Base-by-base conservation (phyloP, 2,113 vertebrate species). In the Hemicordylus capensis region DNA sequence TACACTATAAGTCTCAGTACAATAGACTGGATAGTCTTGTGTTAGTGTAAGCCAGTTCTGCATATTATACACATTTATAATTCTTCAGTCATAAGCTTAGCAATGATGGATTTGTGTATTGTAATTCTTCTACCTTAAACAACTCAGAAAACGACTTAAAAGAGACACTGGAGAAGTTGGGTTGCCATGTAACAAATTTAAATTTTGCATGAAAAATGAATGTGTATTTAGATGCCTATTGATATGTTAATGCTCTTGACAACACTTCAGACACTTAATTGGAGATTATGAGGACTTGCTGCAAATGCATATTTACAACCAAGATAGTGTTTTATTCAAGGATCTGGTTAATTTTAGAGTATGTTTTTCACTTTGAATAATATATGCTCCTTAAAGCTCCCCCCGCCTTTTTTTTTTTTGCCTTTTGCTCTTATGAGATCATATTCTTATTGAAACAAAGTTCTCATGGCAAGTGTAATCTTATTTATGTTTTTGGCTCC, bases 201-300 rank as follows among this genome's bases (percentile, higher is more conserved):
- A 80, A 67, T 92, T 88, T 90, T 85, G 84, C 42, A 83, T 90
- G 63, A 87, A 83, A 46, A 88, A 91, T 67, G 54, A 91, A 81
- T 48, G 64, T 76, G 76, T 56, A 76, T 92, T 90, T 90, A 76
- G 39, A 72, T 74, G 77, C 20, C 3, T 76, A 86, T 91, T 92
- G 86, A 82, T 87, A 91, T 90, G 91, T 1, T 92, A 89, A 94
- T 91, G 48, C 56, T 51, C 11, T 44, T 82, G 75, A 51, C 54
- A 22, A 83, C 1, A 42, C 69, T 82, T 92, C 69, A 83, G 79
- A 86, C 34, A 17, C 37, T 84, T 92, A 92, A 90, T 54, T 91
- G 61, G 81, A 90, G 86, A 84, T 86, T 90, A 92, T 80, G 81
- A 80, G 91, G 80, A 51, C 73, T 82, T 20, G 24, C 7, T 85